Conservation (phyloP, 2,113 vertebrate genomes). For the Atractosteus spatula region DNA sequence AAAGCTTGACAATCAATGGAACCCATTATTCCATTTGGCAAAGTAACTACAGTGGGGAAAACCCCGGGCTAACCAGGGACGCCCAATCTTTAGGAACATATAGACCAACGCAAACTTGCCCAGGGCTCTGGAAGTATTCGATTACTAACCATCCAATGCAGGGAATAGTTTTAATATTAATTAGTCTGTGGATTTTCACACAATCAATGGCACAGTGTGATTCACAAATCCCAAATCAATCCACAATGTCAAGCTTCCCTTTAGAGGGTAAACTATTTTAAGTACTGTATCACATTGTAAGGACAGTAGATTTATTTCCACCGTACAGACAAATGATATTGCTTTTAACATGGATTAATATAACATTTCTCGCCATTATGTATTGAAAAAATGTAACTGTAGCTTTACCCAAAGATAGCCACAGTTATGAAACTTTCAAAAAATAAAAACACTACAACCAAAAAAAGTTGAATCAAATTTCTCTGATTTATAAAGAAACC, state of each 20-base stretch:
- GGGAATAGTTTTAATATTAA: conserved; percentile 37
- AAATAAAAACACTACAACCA: no score
- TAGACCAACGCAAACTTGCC: conserved; percentile 41
- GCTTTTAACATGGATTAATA: no score
- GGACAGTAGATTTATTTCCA: no score
- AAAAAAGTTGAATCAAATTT: no score
- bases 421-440: no score
- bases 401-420: no score
- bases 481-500: no score
- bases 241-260: conserved; percentile 16
- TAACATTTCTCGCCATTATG: no score
- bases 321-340: no score
- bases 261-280: conserved; percentile 18
- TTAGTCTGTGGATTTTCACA: conserved; percentile 33
- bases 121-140: conserved; percentile 33
- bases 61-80: conserved; percentile 11
- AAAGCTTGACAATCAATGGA: conserved; percentile 33
- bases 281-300: no score
- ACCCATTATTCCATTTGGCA: conserved; percentile 38
- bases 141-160: conserved; percentile 26
- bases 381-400: no score
- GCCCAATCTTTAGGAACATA: conserved; percentile 41
- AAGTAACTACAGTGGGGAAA: conserved; percentile 9
- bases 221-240: conserved; percentile 40
- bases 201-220: conserved; percentile 43